These are phyloP conservation scores for Saimiri boliviensis DNA, from an alignment of 2,113 vertebrate species.

Conservation along the genomic window DNA sequence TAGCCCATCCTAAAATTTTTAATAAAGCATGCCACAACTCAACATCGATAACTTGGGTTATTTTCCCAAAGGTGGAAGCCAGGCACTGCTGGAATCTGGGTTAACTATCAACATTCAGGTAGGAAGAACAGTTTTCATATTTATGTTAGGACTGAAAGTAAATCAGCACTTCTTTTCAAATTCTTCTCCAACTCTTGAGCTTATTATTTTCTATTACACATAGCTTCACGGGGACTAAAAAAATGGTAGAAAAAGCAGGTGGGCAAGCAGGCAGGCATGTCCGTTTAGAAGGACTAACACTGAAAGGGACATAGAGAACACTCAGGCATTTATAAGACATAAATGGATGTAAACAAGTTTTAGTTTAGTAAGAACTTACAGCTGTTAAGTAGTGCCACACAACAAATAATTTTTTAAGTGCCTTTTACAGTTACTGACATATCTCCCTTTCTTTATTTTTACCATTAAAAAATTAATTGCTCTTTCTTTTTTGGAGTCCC, in stretches of 20 bases:
- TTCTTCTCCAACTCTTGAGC: neutral
- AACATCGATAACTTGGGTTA: neutral
- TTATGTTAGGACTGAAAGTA: constrained; percentile 6
- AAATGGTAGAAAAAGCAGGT: neutral
- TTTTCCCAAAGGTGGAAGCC: neutral
- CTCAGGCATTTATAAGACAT: neutral
- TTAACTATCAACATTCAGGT: neutral
- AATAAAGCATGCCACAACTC: neutral
- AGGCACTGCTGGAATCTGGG: neutral
- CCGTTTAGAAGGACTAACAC: neutral
- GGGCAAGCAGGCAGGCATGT: neutral
- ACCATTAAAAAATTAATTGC: neutral
- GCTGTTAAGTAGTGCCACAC: neutral
- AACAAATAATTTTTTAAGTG: neutral
- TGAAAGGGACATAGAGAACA: neutral
- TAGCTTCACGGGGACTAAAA: neutral
- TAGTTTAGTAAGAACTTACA: neutral
- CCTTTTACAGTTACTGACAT: neutral
- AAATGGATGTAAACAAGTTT: neutral
- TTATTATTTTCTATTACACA: neutral
- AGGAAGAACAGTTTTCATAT: neutral
- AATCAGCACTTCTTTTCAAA: neutral
- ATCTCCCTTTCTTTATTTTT: constrained; percentile 23
- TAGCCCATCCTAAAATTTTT: neutral
- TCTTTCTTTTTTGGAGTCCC: neutral